Evolutionary conservation across 2,113 vertebrate genomes (phyloP), one percentile per base, ranked within the genome.

Genomic region (Psittacara wagleri): DNA sequence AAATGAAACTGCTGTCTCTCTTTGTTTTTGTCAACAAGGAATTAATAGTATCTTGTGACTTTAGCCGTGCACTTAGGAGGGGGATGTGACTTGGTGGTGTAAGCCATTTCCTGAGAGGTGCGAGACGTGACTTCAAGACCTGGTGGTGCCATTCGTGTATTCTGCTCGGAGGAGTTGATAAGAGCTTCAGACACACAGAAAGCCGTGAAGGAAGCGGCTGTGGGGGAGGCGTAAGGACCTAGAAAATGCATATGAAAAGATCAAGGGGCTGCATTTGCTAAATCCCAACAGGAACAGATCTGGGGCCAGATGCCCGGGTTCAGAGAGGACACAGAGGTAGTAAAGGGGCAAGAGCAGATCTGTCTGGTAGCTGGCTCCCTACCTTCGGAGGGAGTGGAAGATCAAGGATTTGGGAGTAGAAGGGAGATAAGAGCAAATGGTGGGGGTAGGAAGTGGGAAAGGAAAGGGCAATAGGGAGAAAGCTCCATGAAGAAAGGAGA

Each of bases 161-260:
- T 97, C 92, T 68, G 28, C 33, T 92, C 44, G 0, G 4, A 86
- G 86, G 86, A 94, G 86, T 92, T 88, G 96, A 97, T 97, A 97
- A 97, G 96, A 91, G 96, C 88, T 86, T 84, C 95, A 97, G 96
- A 94, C 86, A 31, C 64, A 61, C 52, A 41, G 83, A 78, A 81
- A 70, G 92, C 86, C 88, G 87, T 61, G 80, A 93, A 93, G 94
- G 68, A 88, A 92, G 63, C 17, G 0, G 37, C 72, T 0, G 10
- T 62, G 87, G 92, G 87, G 85, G 83, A 94, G 86, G 94, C 28
- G 3, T 78, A 79, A 92, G 87, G 78, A 29, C 69, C 41, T 85
- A 17, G n/a, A 37, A 76, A 55, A 92, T 73, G 91, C 95, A 96
- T 96, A 87, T 94, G 96, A 96, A 96, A 94, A 96, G 94, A 97